phyloP scores from a whole-genome alignment of 2,113 vertebrate species.

The Chloroceryle aenea region DNA sequence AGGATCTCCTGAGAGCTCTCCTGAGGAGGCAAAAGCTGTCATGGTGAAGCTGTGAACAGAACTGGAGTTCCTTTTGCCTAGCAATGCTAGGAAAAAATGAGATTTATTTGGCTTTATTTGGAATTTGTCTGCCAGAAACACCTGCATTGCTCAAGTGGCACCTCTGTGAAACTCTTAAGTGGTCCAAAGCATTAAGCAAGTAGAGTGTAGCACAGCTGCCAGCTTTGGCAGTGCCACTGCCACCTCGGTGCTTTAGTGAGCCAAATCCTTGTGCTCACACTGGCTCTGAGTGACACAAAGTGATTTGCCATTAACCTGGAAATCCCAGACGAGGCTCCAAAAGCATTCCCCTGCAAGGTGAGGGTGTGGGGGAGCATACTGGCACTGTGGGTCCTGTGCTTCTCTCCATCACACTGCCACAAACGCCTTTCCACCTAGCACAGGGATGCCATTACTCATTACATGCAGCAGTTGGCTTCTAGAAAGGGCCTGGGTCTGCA shows the following conservation, averaged over 20 bases:
- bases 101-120: neutral
- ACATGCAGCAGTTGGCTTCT: rapidly evolving
- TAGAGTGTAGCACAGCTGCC: neutral
- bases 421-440: rapidly evolving
- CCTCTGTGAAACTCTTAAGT: neutral
- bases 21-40: neutral
- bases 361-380: neutral
- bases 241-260: neutral
- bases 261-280: rapidly evolving
- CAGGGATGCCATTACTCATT: rapidly evolving
- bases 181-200: neutral
- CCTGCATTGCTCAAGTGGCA: too few relatives aligned
- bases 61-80: neutral
- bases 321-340: neutral
- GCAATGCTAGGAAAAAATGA: too few relatives aligned
- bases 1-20: neutral
- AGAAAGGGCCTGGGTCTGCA: neutral
- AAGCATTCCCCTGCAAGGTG: rapidly evolving
- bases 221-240: neutral
- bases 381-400: rapidly evolving
- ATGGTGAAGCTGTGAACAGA: rapidly evolving
- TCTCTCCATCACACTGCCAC: rapidly evolving
- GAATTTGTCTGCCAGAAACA: neutral
- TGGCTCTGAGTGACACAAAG: neutral
- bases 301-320: neutral